These are phyloP conservation scores for Nannospalax galili DNA, from an alignment of 2,113 vertebrate species.

Conservation along the genomic window DNA sequence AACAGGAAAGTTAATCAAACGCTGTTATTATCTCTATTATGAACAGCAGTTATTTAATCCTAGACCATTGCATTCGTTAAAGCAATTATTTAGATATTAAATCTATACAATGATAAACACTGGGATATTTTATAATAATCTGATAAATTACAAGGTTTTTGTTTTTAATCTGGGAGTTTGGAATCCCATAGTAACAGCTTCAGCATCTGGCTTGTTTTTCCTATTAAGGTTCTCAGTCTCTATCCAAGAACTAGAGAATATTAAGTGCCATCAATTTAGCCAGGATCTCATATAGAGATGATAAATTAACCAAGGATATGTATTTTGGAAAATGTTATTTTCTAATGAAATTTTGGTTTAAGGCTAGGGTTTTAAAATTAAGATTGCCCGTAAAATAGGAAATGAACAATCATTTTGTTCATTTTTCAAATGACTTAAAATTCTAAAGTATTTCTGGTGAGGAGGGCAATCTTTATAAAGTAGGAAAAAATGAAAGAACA, in stretches of 20 bases:
- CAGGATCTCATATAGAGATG: constrained; percentile 16
- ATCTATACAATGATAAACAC: constrained; percentile 33
- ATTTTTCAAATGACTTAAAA: constrained; percentile 49
- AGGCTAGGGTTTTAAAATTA: constrained; percentile 32
- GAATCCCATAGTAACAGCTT: constrained; percentile 28
- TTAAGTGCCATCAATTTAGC: constrained; percentile 64
- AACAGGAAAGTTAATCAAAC: background rate
- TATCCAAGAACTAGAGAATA: constrained; percentile 61
- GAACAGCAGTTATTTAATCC: constrained; percentile 1
- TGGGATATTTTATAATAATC: constrained; percentile 41
- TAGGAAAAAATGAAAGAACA: constrained; percentile 22
- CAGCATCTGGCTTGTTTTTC: constrained; percentile 42
- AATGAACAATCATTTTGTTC: constrained; percentile 2
- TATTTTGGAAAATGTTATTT: constrained; percentile 51
- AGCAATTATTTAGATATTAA: constrained; percentile 45
- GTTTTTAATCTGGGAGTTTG: constrained; percentile 48
- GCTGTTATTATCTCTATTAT: constrained; percentile 32
- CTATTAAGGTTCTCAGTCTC: constrained; percentile 62
- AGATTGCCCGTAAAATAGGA: constrained; percentile 8
- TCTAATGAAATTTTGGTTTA: constrained; percentile 56
- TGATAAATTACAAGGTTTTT: constrained; percentile 28
- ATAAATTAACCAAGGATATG: constrained; percentile 41
- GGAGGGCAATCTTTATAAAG: constrained; percentile 47
- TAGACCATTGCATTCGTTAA: background rate
- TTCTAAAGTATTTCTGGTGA: constrained; percentile 51